Evolutionary conservation across 2,113 vertebrate species (phyloP), one percentile per base, ranked within the genome.

Genomic region (Micronisus gabar): DNA sequence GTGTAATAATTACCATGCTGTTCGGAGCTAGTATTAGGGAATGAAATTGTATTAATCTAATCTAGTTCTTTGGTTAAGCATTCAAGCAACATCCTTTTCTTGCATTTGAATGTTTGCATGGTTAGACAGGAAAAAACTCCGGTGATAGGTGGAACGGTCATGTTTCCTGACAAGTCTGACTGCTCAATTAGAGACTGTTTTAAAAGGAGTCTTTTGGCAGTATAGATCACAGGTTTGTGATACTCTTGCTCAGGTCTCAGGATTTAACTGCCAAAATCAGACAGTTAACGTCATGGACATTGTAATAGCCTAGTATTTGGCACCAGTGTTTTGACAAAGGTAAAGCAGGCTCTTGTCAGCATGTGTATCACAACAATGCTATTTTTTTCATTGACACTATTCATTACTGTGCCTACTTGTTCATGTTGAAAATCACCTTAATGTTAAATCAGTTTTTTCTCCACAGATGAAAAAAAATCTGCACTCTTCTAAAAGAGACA

Each of bases 41-140:
- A 88, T 56, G 41, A 81, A 94, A 92, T 2, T 22, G 15, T 88
- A 95, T 58, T 10, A 91, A 97, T 95, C 53, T 92, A 74, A 85
- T 75, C 84, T 85, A 78, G 36, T 92, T 97, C 62, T 90, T 95
- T 50, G 66, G 73, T 65, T 71, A 94, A 94, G 47, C 38, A 80
- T 81, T 96, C 68, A 89, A 94, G 59, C 30, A 86, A 45, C 22
- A 68, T 62, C 41, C 15, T 93, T 93, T 88, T 62, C 23, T 29
- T 52, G 30, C 29, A 86, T 94, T 85, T 79, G 53, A 96, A 85
- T 91, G 6, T 86, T 94, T 94, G 71, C 22, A 71, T 76, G 43
- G 52, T 59, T 53, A 93, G 59, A 75, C 41, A 48, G 74, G 52
- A 96, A 97, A 97, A 78, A 94, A 66, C n/a, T 88, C 73, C 59